Base-by-base conservation (phyloP, 2,113 vertebrate genomes). In the Mohoua ochrocephala region DNA sequence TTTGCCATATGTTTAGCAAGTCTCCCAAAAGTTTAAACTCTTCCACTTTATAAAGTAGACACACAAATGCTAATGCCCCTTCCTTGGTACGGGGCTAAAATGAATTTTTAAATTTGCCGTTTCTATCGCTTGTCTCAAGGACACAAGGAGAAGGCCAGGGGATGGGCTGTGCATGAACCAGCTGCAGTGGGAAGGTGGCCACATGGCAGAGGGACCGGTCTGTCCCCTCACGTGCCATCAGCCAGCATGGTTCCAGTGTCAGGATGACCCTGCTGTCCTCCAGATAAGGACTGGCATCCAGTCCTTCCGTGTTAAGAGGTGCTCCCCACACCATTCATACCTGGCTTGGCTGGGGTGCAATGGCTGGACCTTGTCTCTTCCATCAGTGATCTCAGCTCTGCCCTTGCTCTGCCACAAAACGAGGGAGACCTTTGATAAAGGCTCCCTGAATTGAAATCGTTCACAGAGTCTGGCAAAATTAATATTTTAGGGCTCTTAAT, bases 1-100 rank as follows among this genome's bases (percentile, higher is more conserved):
- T 90, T 54, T 61, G 53, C 81, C 95, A 89, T 82, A 93, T 89
- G 92, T 89, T 92, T 57, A 74, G 31, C 37, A 83, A 77, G 26
- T 42, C 68, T 89, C 28, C 49, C 45, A 84, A 61, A 96, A 95
- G 47, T 94, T 91, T 60, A 68, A 92, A 53, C 35, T 92, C 63
- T 85, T 85, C 50, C 10, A 17, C 60, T 91, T 87, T 57, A 64
- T 63, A 63, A 76, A 91, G 41, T 1, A 75, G 67, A 35, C 26
- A 92, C 10, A 31, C 33, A 47, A 63, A n/a, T 50, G 53, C 19
- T 63, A 50, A 91, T 45, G 22, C 7, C 37, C 41, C 26, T 67
- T 64, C 63, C 54, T 53, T 31, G 28, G 24, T 68, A 24, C 22
- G 28, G 53, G 64, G 33, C 22, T 41, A 33, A 47, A 35, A 54